Evolutionary conservation across 2,888 invertebrate species (phyloP), one percentile per base, ranked within the genome.

Genomic region (Chalcis sispes): DNA sequence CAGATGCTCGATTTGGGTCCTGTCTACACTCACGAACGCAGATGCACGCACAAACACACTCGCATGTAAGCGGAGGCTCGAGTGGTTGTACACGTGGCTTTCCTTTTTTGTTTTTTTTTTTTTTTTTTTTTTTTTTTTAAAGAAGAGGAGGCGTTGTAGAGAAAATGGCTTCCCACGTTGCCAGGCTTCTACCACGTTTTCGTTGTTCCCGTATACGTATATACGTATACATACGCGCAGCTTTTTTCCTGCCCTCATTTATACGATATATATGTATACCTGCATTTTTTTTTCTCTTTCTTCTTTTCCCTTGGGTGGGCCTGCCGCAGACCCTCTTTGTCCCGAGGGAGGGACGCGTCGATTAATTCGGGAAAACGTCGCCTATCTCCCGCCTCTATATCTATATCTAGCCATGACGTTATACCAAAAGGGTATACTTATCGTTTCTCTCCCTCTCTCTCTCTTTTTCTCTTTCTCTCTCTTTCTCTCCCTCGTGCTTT

Each of bases 81-180:
- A n/a, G n/a, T n/a, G 50, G 25, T 18, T 23, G 52, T 52, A 15
- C 25, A 25, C 4, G 18, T 23, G 52, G 27, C 27, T 25, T 25
- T 52, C 52, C 15, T 50, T 46, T 15, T 46, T 46, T 36, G 5
- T 36, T 10, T 36, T 36, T 15, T 46, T n/a, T 46, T 46, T 15
- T 46, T 46, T 46, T 36, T 10, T 36, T 10, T 36, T 36, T 15
- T 46, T n/a, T 46, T 46, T 15, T 46, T 46, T n/a, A 8, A 46
- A 27, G 61, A 42, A 15, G n/a, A 27, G 23, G 15, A 15, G 29
- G 56, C 29, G 27, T 8, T 20, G 67, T 18, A 13, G n/a, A 25
- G 23, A 61, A 70, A 70, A 71, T n/a, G 58, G 72, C 65, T 72
- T 65, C 72, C 72, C 42, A 65, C 58, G 58, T 70, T 70, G 70